Percentiles rank a stretch among this genome's conserved stretches.
These are phyloP conservation scores for Temnothorax longispinosus DNA, from an alignment of 1,140 invertebrate species.

Conservation along the genomic window DNA sequence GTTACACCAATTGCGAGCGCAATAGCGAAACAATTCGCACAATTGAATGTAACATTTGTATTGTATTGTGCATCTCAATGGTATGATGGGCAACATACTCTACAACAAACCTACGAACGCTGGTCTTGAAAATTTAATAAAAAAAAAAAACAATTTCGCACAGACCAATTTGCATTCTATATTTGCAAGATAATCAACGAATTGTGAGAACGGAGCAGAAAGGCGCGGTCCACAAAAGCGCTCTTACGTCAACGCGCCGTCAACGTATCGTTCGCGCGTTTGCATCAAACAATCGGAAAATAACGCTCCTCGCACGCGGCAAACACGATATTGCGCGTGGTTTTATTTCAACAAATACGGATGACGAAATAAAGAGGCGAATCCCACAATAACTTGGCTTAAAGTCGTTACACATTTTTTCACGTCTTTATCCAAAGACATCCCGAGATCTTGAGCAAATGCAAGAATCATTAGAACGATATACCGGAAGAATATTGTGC, in stretches of 20 bases:
- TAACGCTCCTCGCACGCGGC: background rate
- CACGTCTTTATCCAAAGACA: background rate
- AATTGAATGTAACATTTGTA: too few species aligned
- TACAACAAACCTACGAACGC: too few species aligned
- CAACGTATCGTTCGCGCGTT: background rate
- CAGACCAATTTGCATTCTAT: background rate
- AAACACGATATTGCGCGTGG: background rate
- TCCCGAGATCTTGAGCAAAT: background rate
- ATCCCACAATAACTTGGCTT: background rate
- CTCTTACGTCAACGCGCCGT: background rate
- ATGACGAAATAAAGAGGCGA: background rate
- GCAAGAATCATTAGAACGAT: background rate
- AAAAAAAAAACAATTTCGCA: too few species aligned
- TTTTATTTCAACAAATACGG: background rate
- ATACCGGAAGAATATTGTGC: background rate
- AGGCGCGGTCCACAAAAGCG: background rate
- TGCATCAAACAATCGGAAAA: slow-evolving; percentile 26
- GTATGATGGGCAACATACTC: too few species aligned
- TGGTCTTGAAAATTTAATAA: too few species aligned
- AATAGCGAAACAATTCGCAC: background rate
- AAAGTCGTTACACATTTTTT: background rate
- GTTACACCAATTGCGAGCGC: background rate
- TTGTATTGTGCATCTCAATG: too few species aligned
- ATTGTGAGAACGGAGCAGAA: background rate
- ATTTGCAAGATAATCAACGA: background rate